Evolutionary conservation across 2,113 vertebrate species (phyloP).

Genomic region (Elaphurus davidianus): DNA sequence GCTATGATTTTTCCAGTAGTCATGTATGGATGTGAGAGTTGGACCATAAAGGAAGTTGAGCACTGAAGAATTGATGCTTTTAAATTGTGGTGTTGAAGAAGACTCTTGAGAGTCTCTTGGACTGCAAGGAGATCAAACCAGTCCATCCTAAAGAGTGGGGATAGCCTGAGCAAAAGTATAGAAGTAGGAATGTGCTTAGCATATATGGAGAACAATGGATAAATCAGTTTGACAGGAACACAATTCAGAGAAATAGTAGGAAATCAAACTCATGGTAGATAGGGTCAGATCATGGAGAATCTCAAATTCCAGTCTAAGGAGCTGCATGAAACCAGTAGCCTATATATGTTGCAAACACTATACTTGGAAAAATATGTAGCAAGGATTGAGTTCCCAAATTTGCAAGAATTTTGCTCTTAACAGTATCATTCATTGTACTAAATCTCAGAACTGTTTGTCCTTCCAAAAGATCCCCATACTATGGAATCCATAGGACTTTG

Average conservation of each 20-base stretch:
- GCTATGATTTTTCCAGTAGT: neutral
- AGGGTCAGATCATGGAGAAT: neutral
- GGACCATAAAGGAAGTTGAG: neutral
- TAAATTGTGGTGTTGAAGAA: neutral
- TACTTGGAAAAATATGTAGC: neutral
- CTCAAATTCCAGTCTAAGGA: neutral
- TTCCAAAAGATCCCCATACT: conserved; percentile 8
- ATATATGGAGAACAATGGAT: neutral
- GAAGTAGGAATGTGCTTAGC: neutral
- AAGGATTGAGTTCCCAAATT: neutral
- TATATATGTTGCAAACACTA: neutral
- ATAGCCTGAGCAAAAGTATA: neutral
- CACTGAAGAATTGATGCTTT: neutral
- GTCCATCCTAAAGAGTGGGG: neutral
- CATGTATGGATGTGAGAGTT: neutral
- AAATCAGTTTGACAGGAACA: neutral
- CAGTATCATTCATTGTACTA: neutral
- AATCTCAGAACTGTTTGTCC: neutral
- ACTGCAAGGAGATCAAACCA: neutral
- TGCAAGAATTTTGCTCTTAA: neutral
- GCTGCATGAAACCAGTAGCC: neutral
- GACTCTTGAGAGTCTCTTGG: neutral
- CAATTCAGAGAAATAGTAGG: neutral
- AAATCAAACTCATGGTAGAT: neutral
- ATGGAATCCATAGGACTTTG: neutral